phyloP scores from a whole-genome alignment of 2,113 vertebrate genomes.

The Astatotilapia flaviijosephi region DNA sequence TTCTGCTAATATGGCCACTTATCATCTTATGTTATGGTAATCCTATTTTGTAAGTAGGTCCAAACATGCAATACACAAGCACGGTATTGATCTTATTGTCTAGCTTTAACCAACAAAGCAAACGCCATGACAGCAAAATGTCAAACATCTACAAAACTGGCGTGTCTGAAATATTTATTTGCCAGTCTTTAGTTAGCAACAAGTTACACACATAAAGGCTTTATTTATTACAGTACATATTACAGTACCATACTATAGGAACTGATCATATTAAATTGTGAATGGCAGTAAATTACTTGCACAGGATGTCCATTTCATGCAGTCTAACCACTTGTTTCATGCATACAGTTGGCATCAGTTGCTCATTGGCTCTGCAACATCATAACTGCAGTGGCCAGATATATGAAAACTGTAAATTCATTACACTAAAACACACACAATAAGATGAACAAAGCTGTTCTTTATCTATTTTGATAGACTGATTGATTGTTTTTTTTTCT shows the following conservation, averaged over 20 bases:
- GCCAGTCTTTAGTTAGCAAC: background rate
- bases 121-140: background rate
- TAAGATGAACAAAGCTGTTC: background rate
- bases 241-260: background rate
- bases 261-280: background rate
- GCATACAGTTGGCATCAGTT: background rate
- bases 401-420: constrained; percentile 53
- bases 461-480: background rate
- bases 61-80: background rate
- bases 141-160: background rate
- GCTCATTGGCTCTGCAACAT: constrained; percentile 5
- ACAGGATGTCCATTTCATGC: background rate
- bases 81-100: background rate
- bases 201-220: background rate
- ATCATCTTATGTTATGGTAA: background rate
- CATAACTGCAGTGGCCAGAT: constrained; percentile 45
- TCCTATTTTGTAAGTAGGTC: background rate
- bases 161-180: background rate
- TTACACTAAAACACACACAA: constrained; percentile 35
- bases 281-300: background rate
- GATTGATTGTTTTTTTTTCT: background rate
- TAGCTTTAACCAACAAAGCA: background rate
- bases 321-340: background rate
- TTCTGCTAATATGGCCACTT: background rate
- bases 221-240: background rate